A percentile compares a stretch with the other conserved stretches of the same genome.
Evolutionary conservation across 2,888 invertebrate genomes (phyloP).

Genomic region (Asteroscopus sphinx): DNA sequence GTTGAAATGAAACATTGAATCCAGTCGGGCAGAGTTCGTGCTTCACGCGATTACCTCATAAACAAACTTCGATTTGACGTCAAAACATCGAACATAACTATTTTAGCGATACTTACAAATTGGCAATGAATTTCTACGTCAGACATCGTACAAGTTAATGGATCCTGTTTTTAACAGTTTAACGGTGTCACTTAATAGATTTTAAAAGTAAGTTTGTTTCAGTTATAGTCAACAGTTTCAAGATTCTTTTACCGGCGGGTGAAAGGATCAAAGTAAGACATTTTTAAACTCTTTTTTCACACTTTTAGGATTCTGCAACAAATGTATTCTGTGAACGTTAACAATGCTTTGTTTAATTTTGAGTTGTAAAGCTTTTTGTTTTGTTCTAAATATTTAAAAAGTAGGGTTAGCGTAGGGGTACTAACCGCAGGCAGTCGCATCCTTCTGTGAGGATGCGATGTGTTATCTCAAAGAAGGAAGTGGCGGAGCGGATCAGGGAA

Average conservation of each 20-base stretch:
- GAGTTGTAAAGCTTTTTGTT: too few relatives aligned
- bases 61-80: conserved; percentile 69
- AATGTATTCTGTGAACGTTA: neutral
- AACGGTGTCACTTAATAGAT: conserved; percentile 6
- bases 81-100: conserved; percentile 48
- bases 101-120: conserved; percentile 29
- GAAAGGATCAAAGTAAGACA: conserved; percentile 19
- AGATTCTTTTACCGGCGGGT: conserved; percentile 8
- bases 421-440: too few relatives aligned
- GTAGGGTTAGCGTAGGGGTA: too few relatives aligned
- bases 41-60: conserved; percentile 70
- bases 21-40: conserved; percentile 63
- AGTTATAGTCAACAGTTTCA: conserved; percentile 5
- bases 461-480: too few relatives aligned
- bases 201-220: conserved; percentile 8
- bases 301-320: neutral
- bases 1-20: conserved; percentile 54
- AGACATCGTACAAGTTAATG: conserved; percentile 5
- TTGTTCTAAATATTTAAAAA: too few relatives aligned
- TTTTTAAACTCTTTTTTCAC: conserved; percentile 5
- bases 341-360: neutral
- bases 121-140: conserved; percentile 3
- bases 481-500: too few relatives aligned
- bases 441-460: too few relatives aligned
- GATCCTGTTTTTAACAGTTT: neutral